Base-by-base conservation (phyloP, 2,888 invertebrate genomes). In the Leucozona laternaria region DNA sequence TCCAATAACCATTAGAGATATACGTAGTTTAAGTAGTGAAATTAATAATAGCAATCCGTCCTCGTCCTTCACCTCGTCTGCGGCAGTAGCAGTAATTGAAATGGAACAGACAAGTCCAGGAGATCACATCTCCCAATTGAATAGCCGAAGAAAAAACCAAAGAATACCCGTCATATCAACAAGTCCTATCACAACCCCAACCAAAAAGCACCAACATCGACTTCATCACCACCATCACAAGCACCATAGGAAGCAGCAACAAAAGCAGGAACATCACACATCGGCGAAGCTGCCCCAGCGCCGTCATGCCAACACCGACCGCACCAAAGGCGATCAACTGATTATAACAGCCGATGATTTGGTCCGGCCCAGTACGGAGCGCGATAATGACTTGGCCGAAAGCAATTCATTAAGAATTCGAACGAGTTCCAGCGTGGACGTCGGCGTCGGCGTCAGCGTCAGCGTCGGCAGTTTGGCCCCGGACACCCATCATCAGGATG, bases 1-100 rank as follows among this genome's bases (percentile, higher is more conserved):
- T 57, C 68, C 79, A 83, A 82, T 79, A 86, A 79, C 76, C 86
- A 83, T 86, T 76, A 91, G 91, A 88, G 91, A 91, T 84, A 90
- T 90, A 89, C 92, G 91, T 91, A 92, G 91, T 90, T 90, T 92
- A 91, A 92, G 91, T 91, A 91, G 92, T 89, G 91, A 91, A 91
- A 91, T 91, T 90, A 89, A 90, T 88, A 91, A 90, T 90, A 88
- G 88, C 88, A 91, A 91, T 90, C 86, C 86, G 86, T 86, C 86
- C 86, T 68, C 40, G 37, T 60, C 68, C 66, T 62, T 62, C 28
- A 20, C 48, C 4, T 66, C 66, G 2, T 28, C 31, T 20, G 66
- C 66, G 31, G 73, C 78, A 45, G 64, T 73, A n/a, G n/a, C n/a
- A n/a, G n/a, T n/a, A n/a, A n/a, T n/a, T n/a, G n/a, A n/a, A n/a